Evolutionary conservation across 2,888 invertebrate genomes (phyloP), one percentile per base, ranked within the genome.

Genomic region (Pollenia griseotomentosa): DNA sequence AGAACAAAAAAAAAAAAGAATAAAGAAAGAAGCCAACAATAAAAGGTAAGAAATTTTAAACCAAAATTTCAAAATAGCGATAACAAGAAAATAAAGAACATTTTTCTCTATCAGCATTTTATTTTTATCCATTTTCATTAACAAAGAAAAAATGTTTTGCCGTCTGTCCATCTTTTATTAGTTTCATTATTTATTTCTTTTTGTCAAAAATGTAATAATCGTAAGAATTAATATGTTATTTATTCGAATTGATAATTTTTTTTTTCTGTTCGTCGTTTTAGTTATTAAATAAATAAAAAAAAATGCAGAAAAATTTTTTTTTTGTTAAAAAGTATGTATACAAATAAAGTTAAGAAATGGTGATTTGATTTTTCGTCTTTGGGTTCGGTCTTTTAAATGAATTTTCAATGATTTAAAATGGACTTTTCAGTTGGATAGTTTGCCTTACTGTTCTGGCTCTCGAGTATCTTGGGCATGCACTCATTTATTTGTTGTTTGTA

Each of bases 151-250:
- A 70, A 14, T 23, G 42, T 42, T 63, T n/a, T 51, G 19, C 12
- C 14, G 75, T 75, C 57, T 61, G 57, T 57, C 63, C 2, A 8
- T 44, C 6, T 33, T 33, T 33, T 33, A 33, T 5, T 63, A 63
- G 63, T 46, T 19, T 44, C 44, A 44, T 66, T 57, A 57, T 53
- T 33, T 70, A 70, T 70, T 70, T 55, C 10, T 42, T 78, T 68
- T 57, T 46, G 46, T 66, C 33, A 55, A 65, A 44, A 11, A 59
- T 51, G 44, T 80, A 53, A 71, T 63, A 71, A 80, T 80, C 61
- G 71, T 80, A 33, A 53, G 79, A 53, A 80, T 71, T 80, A 71
- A 61, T 53, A 19, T 19, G 19, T 80, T 80, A 71, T 71, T 70
- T 53, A 80, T 51, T 48, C 53, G 63, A 33, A 71, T 71, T 53